Evolutionary conservation across 2,888 invertebrate genomes (phyloP).

Genomic region (Pollenia amentaria): DNA sequence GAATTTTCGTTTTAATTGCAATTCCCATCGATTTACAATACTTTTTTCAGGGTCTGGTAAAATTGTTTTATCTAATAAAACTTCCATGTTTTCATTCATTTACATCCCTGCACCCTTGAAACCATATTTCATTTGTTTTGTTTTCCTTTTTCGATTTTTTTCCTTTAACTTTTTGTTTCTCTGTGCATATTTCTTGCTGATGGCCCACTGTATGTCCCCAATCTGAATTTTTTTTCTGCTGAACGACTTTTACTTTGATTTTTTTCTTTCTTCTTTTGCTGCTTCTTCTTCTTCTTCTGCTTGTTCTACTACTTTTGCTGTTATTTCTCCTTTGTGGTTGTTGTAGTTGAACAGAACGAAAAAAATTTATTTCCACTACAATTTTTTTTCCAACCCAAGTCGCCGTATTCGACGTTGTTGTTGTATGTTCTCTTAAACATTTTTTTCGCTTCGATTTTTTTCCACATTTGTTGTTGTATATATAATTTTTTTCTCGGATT

Average conservation of each 20-base stretch:
- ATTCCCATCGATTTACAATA: too few species aligned
- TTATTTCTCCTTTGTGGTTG: slow-evolving; percentile 74
- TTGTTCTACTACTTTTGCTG: slow-evolving; percentile 48
- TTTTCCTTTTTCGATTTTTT: slow-evolving; percentile 2
- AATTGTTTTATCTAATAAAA: too few species aligned
- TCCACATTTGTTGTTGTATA: slow-evolving; percentile 66
- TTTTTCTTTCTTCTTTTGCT: slow-evolving; percentile 76
- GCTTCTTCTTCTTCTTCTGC: slow-evolving; percentile 68
- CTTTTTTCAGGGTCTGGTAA: too few species aligned
- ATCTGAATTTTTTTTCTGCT: slow-evolving; percentile 65
- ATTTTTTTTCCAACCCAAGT: slow-evolving; percentile 60
- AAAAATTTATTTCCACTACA: slow-evolving; percentile 54
- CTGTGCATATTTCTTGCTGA: slow-evolving; percentile 17
- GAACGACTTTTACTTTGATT: slow-evolving; percentile 73
- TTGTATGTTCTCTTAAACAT: slow-evolving; percentile 74
- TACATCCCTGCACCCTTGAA: slow-evolving; percentile 10
- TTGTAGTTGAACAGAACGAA: slow-evolving; percentile 76
- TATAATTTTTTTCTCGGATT: slow-evolving; percentile 62
- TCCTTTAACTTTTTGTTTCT: slow-evolving; percentile 2
- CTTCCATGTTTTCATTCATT: slow-evolving; percentile 24
- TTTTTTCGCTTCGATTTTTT: slow-evolving; percentile 73
- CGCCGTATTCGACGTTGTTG: slow-evolving; percentile 65
- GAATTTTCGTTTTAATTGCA: too few species aligned
- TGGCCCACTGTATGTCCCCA: slow-evolving; percentile 69
- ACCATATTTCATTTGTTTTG: slow-evolving; percentile 35